Base-by-base conservation (phyloP, 2,113 vertebrate genomes). In the Nannobrachium achirus region DNA sequence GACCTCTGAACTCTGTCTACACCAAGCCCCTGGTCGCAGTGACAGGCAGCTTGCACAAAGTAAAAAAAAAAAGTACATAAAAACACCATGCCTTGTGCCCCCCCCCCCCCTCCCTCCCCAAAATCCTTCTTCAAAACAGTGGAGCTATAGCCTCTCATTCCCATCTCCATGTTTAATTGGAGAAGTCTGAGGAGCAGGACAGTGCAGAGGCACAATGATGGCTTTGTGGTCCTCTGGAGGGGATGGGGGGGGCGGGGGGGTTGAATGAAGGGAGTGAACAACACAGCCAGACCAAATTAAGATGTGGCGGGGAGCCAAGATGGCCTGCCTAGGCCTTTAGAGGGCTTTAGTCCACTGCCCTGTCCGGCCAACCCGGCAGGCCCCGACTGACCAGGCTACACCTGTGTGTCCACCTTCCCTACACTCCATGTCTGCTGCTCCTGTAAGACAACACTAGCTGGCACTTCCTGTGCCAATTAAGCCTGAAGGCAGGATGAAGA, bases 221-320 rank as follows among this genome's bases (percentile, higher is more conserved):
- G 89, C 92, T 95, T 95, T 97, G 95, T 95, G 92, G 91, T 79
- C 85, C 76, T 75, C 83, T 76, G 87, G 80, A 84, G 86, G 91
- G 70, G 82, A 86, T 62, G 83, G 49, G 13, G 25, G 4, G 45
- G 13, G 40, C 46, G 9, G 53, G 56, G 13, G 45, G 14, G 2
- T 44, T 53, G 69, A 46, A 15, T 67, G 53, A 69, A 66, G 71
- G 66, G 10, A 46, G 68, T 74, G 81, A 76, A 81, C 75, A 84
- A 83, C 76, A 81, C 81, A 86, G 93, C 91, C 92, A 93, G 92
- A 92, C 87, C 88, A 89, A 94, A 92, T 89, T 70, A 92, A 95
- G 93, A 93, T 75, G 89, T 94, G 93, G 93, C 89, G 78, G 79
- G 74, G 70, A 52, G 91, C 93, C 94, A 94, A 90, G 76, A 79